Evolutionary conservation across 92 coral and sea anemone genomes (phyloP).

Genomic region (Zoanthus gigantus): DNA sequence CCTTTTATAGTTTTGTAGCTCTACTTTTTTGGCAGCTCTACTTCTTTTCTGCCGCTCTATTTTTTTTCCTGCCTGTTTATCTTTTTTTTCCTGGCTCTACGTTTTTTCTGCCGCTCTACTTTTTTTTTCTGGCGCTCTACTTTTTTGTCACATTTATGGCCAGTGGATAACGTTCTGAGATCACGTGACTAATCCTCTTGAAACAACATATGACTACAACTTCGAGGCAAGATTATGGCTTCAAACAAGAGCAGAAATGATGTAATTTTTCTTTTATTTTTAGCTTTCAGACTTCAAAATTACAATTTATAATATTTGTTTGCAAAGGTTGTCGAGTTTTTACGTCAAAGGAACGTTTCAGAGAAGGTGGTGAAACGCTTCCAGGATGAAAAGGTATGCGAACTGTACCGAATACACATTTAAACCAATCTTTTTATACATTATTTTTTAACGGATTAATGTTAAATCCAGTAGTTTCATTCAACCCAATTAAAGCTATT

Average conservation of each 20-base stretch:
- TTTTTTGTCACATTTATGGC: neutral
- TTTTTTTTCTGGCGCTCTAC: conserved; percentile 22
- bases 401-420: conserved; percentile 18
- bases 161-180: conserved; percentile 14
- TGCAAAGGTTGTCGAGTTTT: conserved; percentile 17
- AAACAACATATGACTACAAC: conserved; percentile 16
- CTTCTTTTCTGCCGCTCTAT: conserved; percentile 1
- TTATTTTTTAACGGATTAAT: conserved; percentile 24
- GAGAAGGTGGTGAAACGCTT: conserved; percentile 26
- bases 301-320: conserved; percentile 17
- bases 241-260: conserved; percentile 22
- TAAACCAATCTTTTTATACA: conserved; percentile 8
- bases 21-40: conserved; percentile 24
- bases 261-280: neutral
- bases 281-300: conserved; percentile 13
- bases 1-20: conserved; percentile 27
- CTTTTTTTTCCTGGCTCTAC: neutral
- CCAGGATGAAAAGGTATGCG: conserved; percentile 29
- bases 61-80: neutral
- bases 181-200: conserved; percentile 26
- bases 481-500: conserved; percentile 21
- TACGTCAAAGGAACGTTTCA: conserved; percentile 27
- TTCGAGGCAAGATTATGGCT: conserved; percentile 29
- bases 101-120: neutral
- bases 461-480: conserved; percentile 33